Base-by-base conservation (phyloP, 2,888 invertebrate genomes). In the Drosophila fungiperda region DNA sequence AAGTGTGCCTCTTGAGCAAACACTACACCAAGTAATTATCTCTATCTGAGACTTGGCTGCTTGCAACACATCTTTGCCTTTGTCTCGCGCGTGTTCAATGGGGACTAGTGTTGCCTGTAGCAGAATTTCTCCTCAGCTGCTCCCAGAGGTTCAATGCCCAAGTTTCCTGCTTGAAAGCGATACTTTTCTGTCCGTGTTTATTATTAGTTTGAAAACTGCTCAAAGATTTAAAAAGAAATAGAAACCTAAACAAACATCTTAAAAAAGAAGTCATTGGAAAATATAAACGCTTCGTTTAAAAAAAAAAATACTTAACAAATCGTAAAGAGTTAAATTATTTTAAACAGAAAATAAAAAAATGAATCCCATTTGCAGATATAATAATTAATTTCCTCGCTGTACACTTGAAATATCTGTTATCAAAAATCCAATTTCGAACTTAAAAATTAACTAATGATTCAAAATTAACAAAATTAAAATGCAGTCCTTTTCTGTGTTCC, bases 71-170 rank as follows among this genome's bases (percentile, higher is more conserved):
- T 33, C 60, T 23, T 42, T 33, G 57, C 50, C 71, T 71, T 77
- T 72, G 71, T 73, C 54, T 50, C 57, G 83, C 67, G 71, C 89
- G 90, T 90, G 89, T 81, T 90, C 85, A 90, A 90, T 90, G 80
- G 90, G 90, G 82, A 29, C 89, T 83, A 78, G 79, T 71, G 79
- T 71, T 59, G 68, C 59, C 70, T 59, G 55, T 33, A 58, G 68
- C 55, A 11, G 8, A 15, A 48, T 42, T n/a, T 4, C 42, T 4
- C 23, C 20, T 23, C 26, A 20, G 54, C 60, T 54, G 20, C 33
- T 12, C 20, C 20, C 17, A 15, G 33, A 67, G 70, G 89, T 87
- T 83, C 89, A 84, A 83, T 83, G 87, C 54, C 67, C 81, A 73
- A 55, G 52, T 35, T 72, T 54, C 32, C 58, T 45, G 61, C 53